Percentiles rank a stretch among this genome's conserved stretches.
Conservation (phyloP, 2,797 vertebrate genomes). For the Cichlasoma orientale region DNA sequence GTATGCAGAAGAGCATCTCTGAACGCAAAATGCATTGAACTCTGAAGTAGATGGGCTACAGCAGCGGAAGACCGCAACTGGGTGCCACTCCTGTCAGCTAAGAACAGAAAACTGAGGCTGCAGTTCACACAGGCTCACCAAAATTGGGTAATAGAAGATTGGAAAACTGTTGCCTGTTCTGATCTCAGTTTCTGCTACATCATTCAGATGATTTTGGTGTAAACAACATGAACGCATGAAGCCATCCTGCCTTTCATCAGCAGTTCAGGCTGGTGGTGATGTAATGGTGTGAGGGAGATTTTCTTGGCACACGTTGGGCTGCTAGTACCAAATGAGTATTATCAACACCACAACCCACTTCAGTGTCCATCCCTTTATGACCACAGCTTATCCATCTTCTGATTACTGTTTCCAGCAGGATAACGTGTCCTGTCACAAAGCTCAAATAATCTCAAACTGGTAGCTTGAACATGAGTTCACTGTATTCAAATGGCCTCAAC, state of each 20-base stretch:
- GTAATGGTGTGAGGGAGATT: not conserved
- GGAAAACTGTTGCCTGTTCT: not conserved
- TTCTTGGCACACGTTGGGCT: not conserved
- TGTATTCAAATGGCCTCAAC: not conserved
- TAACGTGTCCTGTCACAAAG: not conserved
- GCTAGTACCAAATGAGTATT: accelerated
- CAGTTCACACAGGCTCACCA: not conserved
- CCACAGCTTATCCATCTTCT: not conserved
- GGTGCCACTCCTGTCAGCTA: not conserved
- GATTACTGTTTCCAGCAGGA: not conserved
- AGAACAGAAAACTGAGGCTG: not conserved
- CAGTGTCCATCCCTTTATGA: not conserved
- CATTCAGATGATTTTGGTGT: not conserved
- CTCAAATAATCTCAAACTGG: not conserved
- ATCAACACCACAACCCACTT: not conserved
- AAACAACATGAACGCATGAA: not conserved
- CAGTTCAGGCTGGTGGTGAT: not conserved
- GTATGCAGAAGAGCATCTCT: not conserved
- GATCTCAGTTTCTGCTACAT: not conserved
- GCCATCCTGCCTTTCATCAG: not conserved
- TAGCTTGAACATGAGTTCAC: not conserved
- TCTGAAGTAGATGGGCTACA: not conserved
- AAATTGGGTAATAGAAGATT: not conserved
- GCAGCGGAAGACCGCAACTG: not conserved
- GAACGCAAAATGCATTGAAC: not conserved